Evolutionary conservation across 2,797 vertebrate genomes (phyloP), one percentile per base, ranked within the genome.

Genomic region (Crax fasciolata): DNA sequence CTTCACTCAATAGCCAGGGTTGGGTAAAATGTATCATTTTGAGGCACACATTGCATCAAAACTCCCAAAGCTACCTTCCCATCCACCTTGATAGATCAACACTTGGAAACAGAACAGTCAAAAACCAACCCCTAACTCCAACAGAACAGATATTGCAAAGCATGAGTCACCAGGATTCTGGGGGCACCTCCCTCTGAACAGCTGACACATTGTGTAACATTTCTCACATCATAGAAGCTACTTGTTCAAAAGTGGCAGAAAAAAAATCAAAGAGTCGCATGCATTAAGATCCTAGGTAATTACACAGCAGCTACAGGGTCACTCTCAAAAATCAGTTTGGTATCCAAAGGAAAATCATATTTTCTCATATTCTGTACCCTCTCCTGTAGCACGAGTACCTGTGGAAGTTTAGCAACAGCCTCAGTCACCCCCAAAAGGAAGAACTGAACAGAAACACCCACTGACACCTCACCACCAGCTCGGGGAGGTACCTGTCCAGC

Each of bases 401-500:
- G 30, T 2, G 20, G 38, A 87, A 87, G 20, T 11, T 83, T 49
- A 84, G 16, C 52, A 76, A 63, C 28, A 63, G 19, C 52, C n/a
- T 68, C 46, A 16, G 57, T 43, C 25, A 67, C 4, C n/a, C 32
- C n/a, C 71, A 28, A 85, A 87, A 61, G 7, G 12, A 71, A 85
- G 35, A 85, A 32, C 21, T 75, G 49, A 55, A 30, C 1, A 10
- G 8, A 61, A 39, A 67, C 44, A 25, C 11, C 41, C 7, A 9
- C 41, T 51, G 83, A 43, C n/a, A 71, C 13, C 44, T 61, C 41
- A 38, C 6, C 65, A 57, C 4, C 24, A 19, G 15, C 38, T 38
- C 55, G 2, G 57, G 49, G 72, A 89, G 38, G 97, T 98, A 99
- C 99, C 99, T 99, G 97, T 99, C 99, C 14, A 99, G 98, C 1